Conservation (phyloP, 2,797 vertebrate genomes). For the Yasuhikotakia modesta region DNA sequence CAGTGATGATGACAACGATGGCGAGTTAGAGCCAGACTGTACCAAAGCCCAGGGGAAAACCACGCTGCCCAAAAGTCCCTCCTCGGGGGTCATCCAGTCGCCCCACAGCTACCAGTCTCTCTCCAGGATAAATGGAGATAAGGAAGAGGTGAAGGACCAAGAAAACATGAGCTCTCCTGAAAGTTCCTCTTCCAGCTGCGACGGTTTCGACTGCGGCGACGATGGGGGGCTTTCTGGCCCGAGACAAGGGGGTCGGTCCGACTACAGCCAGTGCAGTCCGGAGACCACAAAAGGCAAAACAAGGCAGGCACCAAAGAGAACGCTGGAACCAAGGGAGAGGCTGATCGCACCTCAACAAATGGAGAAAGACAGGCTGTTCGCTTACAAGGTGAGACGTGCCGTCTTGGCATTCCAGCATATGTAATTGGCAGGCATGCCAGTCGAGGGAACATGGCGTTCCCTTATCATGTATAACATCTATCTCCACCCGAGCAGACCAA, state of each 20-base stretch:
- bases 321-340: conserved; percentile 61
- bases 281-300: conserved; percentile 60
- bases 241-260: conserved; percentile 48
- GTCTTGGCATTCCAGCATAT: conserved; percentile 27
- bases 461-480: conserved; percentile 59
- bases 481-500: conserved; percentile 12
- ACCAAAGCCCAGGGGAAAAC: conserved; percentile 53
- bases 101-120: conserved; percentile 31
- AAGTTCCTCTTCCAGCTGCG: conserved; percentile 63
- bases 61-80: conserved; percentile 52
- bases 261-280: conserved; percentile 41
- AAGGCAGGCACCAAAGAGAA: conserved; percentile 72
- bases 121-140: conserved; percentile 57
- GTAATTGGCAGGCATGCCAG: conserved; percentile 12
- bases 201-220: conserved; percentile 55
- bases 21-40: conserved; percentile 69
- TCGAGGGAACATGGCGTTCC: conserved; percentile 52
- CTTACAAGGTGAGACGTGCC: conserved; percentile 74
- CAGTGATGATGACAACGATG: conserved; percentile 78
- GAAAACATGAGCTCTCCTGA: conserved; percentile 60
- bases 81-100: conserved; percentile 55
- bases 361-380: conserved; percentile 70
- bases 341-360: conserved; percentile 62
- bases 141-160: conserved; percentile 54
- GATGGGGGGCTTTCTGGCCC: conserved; percentile 61